Evolutionary conservation across 2,113 vertebrate genomes (phyloP).

Genomic region (Antennarius striatus): DNA sequence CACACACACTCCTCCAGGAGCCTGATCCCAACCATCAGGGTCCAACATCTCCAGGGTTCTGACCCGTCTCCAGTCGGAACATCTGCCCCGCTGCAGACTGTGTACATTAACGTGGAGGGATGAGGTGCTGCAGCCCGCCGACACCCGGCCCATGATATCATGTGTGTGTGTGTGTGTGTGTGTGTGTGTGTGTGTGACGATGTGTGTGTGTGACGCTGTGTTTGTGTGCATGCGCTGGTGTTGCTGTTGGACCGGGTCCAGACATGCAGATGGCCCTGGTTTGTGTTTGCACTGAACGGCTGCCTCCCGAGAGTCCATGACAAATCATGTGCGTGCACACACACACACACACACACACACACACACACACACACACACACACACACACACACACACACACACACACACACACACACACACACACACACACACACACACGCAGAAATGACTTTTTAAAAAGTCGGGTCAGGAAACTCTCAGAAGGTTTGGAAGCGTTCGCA

Average conservation of each 20-base stretch:
- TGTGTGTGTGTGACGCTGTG: conserved; percentile 39
- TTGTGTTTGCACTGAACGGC: conserved; percentile 72
- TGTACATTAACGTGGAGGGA: conserved; percentile 54
- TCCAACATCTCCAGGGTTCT: too few relatives aligned
- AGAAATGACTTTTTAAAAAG: too few relatives aligned
- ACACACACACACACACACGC: neutral
- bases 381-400: neutral
- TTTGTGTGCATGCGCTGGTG: conserved; percentile 46
- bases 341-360: conserved; percentile 2
- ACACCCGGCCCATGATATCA: conserved; percentile 68
- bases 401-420: neutral
- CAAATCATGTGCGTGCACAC: conserved; percentile 35
- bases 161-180: conserved; percentile 47
- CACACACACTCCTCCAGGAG: too few relatives aligned
- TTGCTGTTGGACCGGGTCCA: conserved; percentile 73
- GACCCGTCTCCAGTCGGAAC: conserved; percentile 17
- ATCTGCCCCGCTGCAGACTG: conserved; percentile 51
- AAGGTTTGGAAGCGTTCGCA: too few relatives aligned
- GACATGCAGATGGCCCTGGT: conserved; percentile 74
- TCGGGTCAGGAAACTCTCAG: too few relatives aligned
- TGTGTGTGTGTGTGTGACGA: conserved; percentile 17
- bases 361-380: neutral
- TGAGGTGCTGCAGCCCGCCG: conserved; percentile 58
- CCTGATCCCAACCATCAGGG: too few relatives aligned
- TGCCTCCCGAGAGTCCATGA: conserved; percentile 69